Evolutionary conservation across 2,113 vertebrate genomes (phyloP).

Genomic region (Oncorhynchus tshawytscha): DNA sequence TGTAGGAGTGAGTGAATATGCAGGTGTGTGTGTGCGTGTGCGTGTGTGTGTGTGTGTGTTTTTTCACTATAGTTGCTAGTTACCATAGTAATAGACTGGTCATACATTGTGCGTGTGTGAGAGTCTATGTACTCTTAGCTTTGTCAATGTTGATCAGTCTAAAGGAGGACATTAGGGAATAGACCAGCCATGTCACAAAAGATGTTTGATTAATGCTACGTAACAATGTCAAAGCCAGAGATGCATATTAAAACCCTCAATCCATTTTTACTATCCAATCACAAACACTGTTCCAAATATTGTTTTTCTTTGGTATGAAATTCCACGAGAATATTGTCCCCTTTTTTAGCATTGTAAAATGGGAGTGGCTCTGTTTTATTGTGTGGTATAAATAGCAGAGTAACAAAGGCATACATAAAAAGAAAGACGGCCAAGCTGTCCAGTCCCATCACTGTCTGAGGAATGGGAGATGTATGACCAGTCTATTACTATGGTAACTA

Average conservation of each 20-base stretch:
- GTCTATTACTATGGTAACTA: constrained; percentile 77
- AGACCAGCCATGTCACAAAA: constrained; percentile 50
- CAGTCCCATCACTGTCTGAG: constrained; percentile 64
- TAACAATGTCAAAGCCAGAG: constrained; percentile 42
- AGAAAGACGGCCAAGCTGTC: constrained; percentile 67
- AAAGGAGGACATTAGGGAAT: constrained; percentile 29
- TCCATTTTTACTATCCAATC: constrained; percentile 46
- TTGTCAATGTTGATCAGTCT: constrained; percentile 56
- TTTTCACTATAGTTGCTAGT: background rate
- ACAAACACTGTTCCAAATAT: constrained; percentile 58
- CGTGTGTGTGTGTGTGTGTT: background rate
- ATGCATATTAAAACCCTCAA: constrained; percentile 47
- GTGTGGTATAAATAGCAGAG: constrained; percentile 58
- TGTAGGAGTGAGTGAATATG: background rate
- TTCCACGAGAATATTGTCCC: constrained; percentile 54
- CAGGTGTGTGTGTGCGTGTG: background rate
- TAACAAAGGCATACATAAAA: constrained; percentile 66
- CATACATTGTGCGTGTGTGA: too few relatives aligned
- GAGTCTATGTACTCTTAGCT: constrained; percentile 52
- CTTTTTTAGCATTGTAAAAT: constrained; percentile 45
- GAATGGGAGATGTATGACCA: constrained; percentile 62
- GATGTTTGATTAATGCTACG: constrained; percentile 46
- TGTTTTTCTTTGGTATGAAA: constrained; percentile 52
- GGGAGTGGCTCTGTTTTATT: constrained; percentile 23
- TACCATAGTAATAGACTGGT: too few relatives aligned